Evolutionary conservation across 2,888 invertebrate species (phyloP).

Genomic region (Caenorhabditis sp.): DNA sequence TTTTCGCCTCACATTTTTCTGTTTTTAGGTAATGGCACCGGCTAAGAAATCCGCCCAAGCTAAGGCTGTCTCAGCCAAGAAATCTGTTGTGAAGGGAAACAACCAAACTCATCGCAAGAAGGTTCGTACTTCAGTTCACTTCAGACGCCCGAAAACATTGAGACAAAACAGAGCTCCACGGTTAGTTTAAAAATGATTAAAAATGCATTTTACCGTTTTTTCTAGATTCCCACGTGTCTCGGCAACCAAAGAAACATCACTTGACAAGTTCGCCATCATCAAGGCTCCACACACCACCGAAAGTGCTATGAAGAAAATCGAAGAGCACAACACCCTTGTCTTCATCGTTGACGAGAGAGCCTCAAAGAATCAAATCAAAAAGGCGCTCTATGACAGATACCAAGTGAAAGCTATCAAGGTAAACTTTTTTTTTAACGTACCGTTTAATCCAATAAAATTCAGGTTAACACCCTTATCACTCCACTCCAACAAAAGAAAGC

Average conservation of each 20-base stretch:
- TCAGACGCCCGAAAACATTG: conserved; percentile 88
- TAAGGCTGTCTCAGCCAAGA: conserved; percentile 69
- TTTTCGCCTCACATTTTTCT: background rate
- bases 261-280: conserved; percentile 86
- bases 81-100: conserved; percentile 65
- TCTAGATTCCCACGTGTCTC: conserved; percentile 82
- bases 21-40: conserved; percentile 53
- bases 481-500: conserved; percentile 99
- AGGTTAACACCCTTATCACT: conserved; percentile 71
- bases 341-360: conserved; percentile 94
- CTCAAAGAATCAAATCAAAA: conserved; percentile 95
- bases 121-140: conserved; percentile 92
- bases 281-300: conserved; percentile 98
- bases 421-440: no score
- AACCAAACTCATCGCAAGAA: conserved; percentile 72
- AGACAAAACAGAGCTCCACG: conserved; percentile 81
- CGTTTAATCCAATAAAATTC: no score
- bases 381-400: conserved; percentile 95
- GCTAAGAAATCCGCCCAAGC: conserved; percentile 36
- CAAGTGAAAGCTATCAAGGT: conserved; percentile 98
- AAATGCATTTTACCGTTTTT: no score
- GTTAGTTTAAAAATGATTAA: conserved; percentile 72
- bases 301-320: conserved; percentile 99
- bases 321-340: conserved; percentile 98
- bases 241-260: conserved; percentile 87